Evolutionary conservation across 2,113 vertebrate species (phyloP).

Genomic region (Eclectus roratus): DNA sequence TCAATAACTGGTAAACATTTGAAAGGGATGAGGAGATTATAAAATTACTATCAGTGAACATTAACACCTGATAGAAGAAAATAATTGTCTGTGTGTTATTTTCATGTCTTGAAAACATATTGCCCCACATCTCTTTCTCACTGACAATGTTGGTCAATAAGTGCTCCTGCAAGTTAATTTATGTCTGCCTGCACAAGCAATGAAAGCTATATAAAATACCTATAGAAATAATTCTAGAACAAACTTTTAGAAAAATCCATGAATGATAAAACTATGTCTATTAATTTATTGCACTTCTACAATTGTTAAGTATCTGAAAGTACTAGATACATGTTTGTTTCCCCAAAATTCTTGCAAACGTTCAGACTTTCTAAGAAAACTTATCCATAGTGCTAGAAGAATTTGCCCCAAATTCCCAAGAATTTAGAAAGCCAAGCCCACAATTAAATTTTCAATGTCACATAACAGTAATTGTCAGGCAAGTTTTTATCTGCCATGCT

Average conservation of each 20-base stretch:
- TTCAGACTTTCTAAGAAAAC: accelerated
- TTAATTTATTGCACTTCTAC: neutral
- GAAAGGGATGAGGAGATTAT: neutral
- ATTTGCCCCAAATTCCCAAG: neutral
- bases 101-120: neutral
- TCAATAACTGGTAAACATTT: neutral
- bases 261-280: neutral
- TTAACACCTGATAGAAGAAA: neutral
- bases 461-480: neutral
- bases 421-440: neutral
- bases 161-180: neutral
- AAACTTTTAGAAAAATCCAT: neutral
- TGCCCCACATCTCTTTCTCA: neutral
- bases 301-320: neutral
- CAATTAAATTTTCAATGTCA: neutral
- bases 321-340: neutral
- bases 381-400: neutral
- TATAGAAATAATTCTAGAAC: neutral
- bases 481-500: neutral
- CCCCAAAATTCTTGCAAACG: neutral
- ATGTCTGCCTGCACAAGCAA: neutral
- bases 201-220: neutral
- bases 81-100: neutral
- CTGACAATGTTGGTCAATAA: neutral
- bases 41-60: neutral